These are phyloP conservation scores for Accipiter virgatus DNA, from an alignment of 2,113 vertebrate species.

Conservation along the genomic window DNA sequence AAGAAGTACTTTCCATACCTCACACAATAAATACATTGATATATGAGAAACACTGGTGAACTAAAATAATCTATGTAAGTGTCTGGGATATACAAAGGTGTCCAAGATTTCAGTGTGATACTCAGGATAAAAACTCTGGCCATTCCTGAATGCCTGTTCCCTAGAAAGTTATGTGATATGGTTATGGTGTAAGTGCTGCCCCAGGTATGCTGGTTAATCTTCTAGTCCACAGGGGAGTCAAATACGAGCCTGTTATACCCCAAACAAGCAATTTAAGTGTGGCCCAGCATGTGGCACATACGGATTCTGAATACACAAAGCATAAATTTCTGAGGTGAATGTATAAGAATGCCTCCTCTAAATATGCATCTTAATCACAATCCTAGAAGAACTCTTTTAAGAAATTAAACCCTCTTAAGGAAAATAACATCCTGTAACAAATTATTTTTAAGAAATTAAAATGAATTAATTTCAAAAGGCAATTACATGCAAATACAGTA, in stretches of 20 bases:
- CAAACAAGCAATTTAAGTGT: neutral
- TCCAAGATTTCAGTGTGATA: neutral
- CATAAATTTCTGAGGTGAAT: neutral
- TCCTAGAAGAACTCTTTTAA: constrained; percentile 43
- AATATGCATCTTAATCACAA: constrained; percentile 47
- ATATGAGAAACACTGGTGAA: neutral
- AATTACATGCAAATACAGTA: constrained; percentile 63
- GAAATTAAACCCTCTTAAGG: constrained; percentile 47
- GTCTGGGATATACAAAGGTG: neutral
- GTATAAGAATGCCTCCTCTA: neutral
- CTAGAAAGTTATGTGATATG: neutral
- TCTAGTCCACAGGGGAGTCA: neutral
- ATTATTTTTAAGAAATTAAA: constrained; percentile 56
- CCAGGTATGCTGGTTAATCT: neutral
- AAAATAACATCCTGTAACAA: constrained; percentile 36
- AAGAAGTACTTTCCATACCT: neutral
- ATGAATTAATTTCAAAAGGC: constrained; percentile 58
- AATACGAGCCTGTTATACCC: neutral
- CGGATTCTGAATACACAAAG: neutral
- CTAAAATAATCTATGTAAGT: neutral
- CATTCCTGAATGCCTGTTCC: neutral
- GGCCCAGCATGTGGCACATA: neutral
- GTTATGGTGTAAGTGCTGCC: neutral
- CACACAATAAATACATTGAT: neutral
- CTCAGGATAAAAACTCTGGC: neutral